phyloP scores from a whole-genome alignment of 2,113 vertebrate genomes.

The Ictidomys tridecemlineatus region DNA sequence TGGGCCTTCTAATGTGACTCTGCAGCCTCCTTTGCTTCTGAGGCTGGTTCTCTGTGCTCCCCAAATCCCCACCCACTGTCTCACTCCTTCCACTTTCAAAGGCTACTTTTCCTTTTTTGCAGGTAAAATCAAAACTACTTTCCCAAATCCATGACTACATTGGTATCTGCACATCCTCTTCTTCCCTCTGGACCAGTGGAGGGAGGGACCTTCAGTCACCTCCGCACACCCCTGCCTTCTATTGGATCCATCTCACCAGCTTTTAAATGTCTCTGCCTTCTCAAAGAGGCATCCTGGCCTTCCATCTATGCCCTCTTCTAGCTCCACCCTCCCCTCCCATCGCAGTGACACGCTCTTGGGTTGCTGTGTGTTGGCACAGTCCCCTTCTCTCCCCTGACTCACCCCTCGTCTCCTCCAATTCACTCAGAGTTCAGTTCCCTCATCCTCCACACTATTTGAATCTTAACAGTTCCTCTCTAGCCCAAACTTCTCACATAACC shows the following conservation, averaged over 20 bases:
- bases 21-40: background rate
- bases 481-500: background rate
- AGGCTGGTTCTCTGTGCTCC: background rate
- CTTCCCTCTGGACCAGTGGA: background rate
- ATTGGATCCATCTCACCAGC: background rate
- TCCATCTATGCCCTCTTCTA: background rate
- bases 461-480: fast-evolving
- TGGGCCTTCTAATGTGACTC: background rate
- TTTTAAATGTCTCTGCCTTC: background rate
- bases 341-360: background rate
- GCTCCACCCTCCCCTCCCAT: too few relatives aligned
- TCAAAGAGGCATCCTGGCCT: background rate
- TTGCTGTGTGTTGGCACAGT: fast-evolving
- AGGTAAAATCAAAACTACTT: background rate
- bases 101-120: background rate
- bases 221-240: background rate
- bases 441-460: background rate
- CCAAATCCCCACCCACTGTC: background rate
- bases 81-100: background rate
- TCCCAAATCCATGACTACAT: background rate
- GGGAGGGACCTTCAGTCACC: background rate
- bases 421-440: background rate
- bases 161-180: background rate
- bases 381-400: too few relatives aligned
- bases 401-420: background rate